Evolutionary conservation across 2,113 vertebrate genomes (phyloP).

Genomic region (Psittacula cyanocephala): DNA sequence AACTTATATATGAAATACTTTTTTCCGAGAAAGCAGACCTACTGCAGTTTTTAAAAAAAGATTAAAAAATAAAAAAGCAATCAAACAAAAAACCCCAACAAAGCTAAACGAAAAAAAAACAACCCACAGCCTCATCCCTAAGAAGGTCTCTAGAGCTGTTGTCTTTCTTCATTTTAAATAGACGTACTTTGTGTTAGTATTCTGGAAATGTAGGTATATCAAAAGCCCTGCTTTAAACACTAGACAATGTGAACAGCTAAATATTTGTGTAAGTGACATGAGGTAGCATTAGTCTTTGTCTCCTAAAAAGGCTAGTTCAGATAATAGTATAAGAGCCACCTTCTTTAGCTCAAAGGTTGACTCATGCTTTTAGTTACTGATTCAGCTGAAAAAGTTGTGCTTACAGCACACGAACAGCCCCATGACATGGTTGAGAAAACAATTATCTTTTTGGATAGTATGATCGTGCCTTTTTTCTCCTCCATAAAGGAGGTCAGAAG

Average conservation of each 20-base stretch:
- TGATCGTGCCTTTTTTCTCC: not conserved
- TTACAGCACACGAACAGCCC: not conserved
- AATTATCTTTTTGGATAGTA: not conserved
- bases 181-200: not conserved
- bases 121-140: not conserved
- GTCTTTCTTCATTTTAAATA: not conserved
- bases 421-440: not conserved
- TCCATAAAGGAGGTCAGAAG: not conserved
- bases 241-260: conserved; percentile 9
- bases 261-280: conserved; percentile 32
- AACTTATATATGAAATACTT: not conserved
- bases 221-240: conserved; percentile 14
- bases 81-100: not conserved
- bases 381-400: conserved; percentile 13
- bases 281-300: conserved; percentile 29
- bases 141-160: not conserved
- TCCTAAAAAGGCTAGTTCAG: not conserved
- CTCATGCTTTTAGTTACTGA: conserved; percentile 39
- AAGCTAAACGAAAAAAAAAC: not conserved
- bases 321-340: conserved; percentile 15
- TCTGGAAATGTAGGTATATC: conserved; percentile 8
- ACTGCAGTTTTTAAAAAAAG: not conserved
- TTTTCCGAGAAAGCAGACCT: not conserved
- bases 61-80: not conserved
- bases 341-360: conserved; percentile 40